phyloP scores from a whole-genome alignment of 2,797 vertebrate species.

The Echiichthys vipera region DNA sequence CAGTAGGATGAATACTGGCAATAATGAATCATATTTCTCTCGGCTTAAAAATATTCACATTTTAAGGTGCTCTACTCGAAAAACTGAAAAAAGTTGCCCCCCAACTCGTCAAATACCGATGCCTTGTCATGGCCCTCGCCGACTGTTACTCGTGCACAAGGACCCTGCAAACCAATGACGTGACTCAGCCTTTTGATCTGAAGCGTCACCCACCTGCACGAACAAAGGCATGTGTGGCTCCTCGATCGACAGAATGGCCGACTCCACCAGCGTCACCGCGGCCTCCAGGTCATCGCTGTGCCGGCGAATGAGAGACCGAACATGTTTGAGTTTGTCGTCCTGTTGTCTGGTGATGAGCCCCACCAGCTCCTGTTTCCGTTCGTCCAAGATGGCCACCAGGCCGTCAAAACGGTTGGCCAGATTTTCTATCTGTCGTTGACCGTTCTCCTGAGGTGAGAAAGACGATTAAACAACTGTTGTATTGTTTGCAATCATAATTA shows the following conservation, averaged over 20 bases:
- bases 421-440: slow-evolving; percentile 85
- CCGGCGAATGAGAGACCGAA: slow-evolving; percentile 86
- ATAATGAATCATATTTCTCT: too few relatives aligned
- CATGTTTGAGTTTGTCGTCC: slow-evolving; percentile 85
- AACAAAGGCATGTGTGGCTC: slow-evolving; percentile 91
- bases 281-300: slow-evolving; percentile 89
- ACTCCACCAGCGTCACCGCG: slow-evolving; percentile 89
- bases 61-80: too few relatives aligned
- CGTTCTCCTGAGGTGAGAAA: slow-evolving; percentile 84
- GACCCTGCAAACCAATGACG: too few relatives aligned
- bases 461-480: not conserved
- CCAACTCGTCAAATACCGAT: too few relatives aligned
- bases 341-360: slow-evolving; percentile 85
- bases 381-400: slow-evolving; percentile 88
- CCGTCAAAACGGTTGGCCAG: slow-evolving; percentile 84
- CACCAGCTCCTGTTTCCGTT: slow-evolving; percentile 90
- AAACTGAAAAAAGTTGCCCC: too few relatives aligned
- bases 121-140: too few relatives aligned
- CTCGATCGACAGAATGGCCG: slow-evolving; percentile 90
- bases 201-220: slow-evolving; percentile 81
- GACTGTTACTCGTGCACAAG: too few relatives aligned
- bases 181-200: not conserved
- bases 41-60: too few relatives aligned
- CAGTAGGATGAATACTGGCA: too few relatives aligned
- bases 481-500: too few relatives aligned